Base-by-base conservation (phyloP, 2,888 invertebrate genomes). In the Geophilus truncorum region DNA sequence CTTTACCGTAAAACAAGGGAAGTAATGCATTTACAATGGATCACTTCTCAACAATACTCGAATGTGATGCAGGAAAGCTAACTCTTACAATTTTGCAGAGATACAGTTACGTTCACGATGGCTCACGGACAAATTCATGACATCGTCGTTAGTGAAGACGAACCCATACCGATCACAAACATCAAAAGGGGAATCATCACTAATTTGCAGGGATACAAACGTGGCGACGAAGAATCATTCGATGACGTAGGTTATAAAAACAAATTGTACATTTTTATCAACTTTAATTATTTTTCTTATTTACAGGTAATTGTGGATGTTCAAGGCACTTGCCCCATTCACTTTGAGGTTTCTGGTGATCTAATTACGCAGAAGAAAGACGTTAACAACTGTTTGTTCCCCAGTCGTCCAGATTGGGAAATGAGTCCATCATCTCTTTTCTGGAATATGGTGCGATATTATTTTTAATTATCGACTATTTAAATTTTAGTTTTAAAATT, bases 121-220 rank as follows among this genome's bases (percentile, higher is more conserved):
- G 25, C 18, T 18, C 80, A 83, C 12, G 84, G 84, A 7, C 79
- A 81, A 32, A 51, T 84, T 0, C 10, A 18, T 10, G 78, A 80
- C 12, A 10, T 84, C 9, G 28, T 75, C 18, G 78, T 82, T 1
- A 25, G 82, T 28, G 77, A 81, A 25, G 77, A 82, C 10, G 84
- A 83, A 80, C 81, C 83, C 2, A 15, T 83, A 7, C n/a, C 77
- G 70, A 77, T 80, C 9, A 36, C 82, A 7, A 84, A 84, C 36
- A 82, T 84, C 36, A 84, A 84, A 81, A 80, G 83, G 81, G 84
- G 83, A 3, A 83, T 82, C 18, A 78, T 83, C 4, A 82, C 83
- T 4, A 80, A 82, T 9, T 80, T 84, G 32, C 77, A 81, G 10
- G 81, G 80, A 6, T 82, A 81, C 62, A 40, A 77, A 28, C 80